A percentile compares a stretch with the other conserved stretches of the same genome.
Conservation (phyloP, 2,888 invertebrate species). For the Syrista parreyssii region DNA sequence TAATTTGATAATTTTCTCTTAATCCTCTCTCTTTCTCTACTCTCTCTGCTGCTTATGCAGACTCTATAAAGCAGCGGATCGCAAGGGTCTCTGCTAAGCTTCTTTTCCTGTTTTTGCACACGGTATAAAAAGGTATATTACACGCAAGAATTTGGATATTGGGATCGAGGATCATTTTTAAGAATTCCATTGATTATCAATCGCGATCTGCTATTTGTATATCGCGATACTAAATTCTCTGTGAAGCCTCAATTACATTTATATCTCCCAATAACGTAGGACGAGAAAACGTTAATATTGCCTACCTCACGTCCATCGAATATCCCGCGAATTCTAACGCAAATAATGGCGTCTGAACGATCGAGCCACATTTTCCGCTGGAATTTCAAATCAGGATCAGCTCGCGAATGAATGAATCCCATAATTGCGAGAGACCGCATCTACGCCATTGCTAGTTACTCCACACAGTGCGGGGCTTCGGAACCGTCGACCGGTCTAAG, state of each 20-base stretch:
- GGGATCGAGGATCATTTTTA: not conserved
- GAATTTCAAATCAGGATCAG: not conserved
- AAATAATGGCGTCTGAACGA: not conserved
- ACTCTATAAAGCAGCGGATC: not conserved
- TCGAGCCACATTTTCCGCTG: not conserved
- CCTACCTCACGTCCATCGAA: not conserved
- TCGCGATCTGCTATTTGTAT: not conserved
- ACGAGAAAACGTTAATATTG: not conserved
- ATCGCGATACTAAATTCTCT: not conserved
- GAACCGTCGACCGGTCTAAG: not conserved
- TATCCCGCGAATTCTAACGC: not conserved
- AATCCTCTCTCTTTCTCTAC: not conserved
- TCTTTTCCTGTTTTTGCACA: not conserved
- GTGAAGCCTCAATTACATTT: not conserved
- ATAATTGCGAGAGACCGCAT: not conserved
- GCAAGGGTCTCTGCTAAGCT: not conserved
- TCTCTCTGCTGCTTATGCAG: not conserved
- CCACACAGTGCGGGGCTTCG: not conserved
- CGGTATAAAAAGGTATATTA: not conserved
- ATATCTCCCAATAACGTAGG: not conserved
- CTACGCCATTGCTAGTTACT: not conserved
- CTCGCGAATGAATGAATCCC: not conserved
- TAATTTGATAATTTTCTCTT: not conserved
- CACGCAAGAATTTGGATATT: not conserved
- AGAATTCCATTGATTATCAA: not conserved